Evolutionary conservation across 1,140 invertebrate species (phyloP).

Genomic region (Bombus confusus): DNA sequence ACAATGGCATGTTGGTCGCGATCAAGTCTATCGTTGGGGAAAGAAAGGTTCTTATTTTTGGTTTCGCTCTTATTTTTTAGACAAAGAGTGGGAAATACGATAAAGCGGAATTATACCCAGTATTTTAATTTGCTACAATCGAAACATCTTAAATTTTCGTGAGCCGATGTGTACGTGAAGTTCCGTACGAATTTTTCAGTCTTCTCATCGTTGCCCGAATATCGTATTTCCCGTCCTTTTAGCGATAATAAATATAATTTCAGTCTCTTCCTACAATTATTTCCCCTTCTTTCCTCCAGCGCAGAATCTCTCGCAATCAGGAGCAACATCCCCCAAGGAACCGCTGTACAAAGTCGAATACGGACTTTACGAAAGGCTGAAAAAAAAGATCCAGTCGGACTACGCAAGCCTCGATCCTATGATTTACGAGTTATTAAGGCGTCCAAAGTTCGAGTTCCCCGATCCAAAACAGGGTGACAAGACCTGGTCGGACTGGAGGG

Average conservation of each 20-base stretch:
- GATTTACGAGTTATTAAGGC: conserved; percentile 57
- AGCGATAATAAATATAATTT: not conserved
- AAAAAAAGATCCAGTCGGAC: conserved; percentile 57
- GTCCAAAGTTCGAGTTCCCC: conserved; percentile 44
- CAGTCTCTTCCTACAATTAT: not conserved
- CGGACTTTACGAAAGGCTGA: conserved; percentile 38
- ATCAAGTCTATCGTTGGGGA: not conserved
- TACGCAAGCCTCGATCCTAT: conserved; percentile 59
- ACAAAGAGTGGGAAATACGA: too few species aligned
- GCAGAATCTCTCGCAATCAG: conserved; percentile 33
- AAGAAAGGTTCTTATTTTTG: conserved; percentile 25
- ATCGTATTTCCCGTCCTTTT: not conserved
- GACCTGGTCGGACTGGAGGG: conserved; percentile 74
- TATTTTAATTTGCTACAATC: too few species aligned
- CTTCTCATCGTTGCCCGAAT: too few species aligned
- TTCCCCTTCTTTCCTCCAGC: conserved; percentile 31
- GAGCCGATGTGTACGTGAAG: too few species aligned
- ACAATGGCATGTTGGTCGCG: conserved; percentile 73
- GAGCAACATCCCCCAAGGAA: not conserved
- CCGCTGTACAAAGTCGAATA: conserved; percentile 19
- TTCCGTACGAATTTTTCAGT: too few species aligned
- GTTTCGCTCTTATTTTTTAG: not conserved
- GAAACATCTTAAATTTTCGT: too few species aligned
- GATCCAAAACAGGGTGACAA: conserved; percentile 15
- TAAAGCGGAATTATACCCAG: too few species aligned